Conservation (phyloP, 1,140 invertebrate species). For the Delia radicum region DNA sequence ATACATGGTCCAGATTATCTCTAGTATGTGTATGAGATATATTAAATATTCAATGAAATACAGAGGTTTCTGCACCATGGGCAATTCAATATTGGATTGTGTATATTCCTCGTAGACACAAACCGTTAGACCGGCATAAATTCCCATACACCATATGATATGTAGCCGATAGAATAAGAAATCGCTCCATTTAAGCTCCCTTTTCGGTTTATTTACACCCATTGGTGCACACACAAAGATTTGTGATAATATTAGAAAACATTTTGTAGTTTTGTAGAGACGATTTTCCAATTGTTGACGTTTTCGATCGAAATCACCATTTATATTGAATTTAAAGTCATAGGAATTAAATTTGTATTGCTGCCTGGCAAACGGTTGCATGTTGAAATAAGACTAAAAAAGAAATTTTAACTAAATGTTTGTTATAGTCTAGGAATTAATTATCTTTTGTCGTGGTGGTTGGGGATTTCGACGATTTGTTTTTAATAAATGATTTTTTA, state of each 20-base stretch:
- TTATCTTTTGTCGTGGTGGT: no score
- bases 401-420: background rate
- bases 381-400: background rate
- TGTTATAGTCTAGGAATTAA: background rate
- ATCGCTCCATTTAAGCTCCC: background rate
- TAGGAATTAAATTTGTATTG: background rate
- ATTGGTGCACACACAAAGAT: constrained; percentile 24
- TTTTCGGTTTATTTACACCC: constrained; percentile 1
- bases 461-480: background rate
- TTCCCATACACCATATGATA: constrained; percentile 13
- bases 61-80: constrained; percentile 25
- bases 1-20: background rate
- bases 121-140: background rate
- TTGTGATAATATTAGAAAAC: constrained; percentile 16
- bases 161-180: background rate
- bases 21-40: constrained; percentile 13
- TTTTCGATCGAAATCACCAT: background rate
- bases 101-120: constrained; percentile 24
- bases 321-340: background rate
- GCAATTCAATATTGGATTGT: constrained; percentile 13
- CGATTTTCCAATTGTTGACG: background rate
- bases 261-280: background rate
- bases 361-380: background rate
- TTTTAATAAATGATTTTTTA: constrained; percentile 15
- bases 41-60: constrained; percentile 28